Evolutionary conservation across 1,140 invertebrate genomes (phyloP), one percentile per base, ranked within the genome.

Genomic region (Bilobella aurantiaca): DNA sequence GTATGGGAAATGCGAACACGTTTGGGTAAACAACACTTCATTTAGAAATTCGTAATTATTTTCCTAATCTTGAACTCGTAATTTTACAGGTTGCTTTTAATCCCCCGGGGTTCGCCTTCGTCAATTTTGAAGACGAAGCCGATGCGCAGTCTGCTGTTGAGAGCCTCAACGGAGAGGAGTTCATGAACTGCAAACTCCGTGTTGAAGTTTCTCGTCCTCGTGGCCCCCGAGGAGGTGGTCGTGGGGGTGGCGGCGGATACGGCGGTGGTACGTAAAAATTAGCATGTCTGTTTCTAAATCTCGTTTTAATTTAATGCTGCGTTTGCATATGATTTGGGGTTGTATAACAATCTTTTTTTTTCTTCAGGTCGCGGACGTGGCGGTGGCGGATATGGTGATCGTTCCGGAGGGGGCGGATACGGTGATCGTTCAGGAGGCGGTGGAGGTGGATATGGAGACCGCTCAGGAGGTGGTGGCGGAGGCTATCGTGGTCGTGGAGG

Each of bases 71-170:
- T n/a, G n/a, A n/a, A n/a, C n/a, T n/a, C n/a, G n/a, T n/a, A n/a
- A n/a, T n/a, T n/a, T n/a, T n/a, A n/a, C n/a, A n/a, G n/a, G n/a
- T 96, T 66, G 93, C 92, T 32, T 87, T 93, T 76, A 95, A 95
- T 78, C 93, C 91, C 70, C 91, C 87, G 73, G 93, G 94, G 71
- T 99, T 99, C 82, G 96, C 96, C 60, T 99, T 99, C 82, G 90
- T 99, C 75, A 95, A 98, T 80, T 99, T 96, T 82, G 89, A 94
- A 79, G 93, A 94, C 78, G 83, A 86, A 74, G 86, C 91, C 75
- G 93, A 98, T 81, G 95, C 95, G 30, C 90, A 95, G 77, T 87
- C 93, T 77, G 93, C 94, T 34, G 93, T 91, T 76, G 87, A 87
- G 77, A 89, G 85, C 72, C 82, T 97, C 75, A 95, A 98, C 79